These are phyloP conservation scores for Cichladusa arquata DNA, from an alignment of 2,113 vertebrate genomes.

Conservation along the genomic window DNA sequence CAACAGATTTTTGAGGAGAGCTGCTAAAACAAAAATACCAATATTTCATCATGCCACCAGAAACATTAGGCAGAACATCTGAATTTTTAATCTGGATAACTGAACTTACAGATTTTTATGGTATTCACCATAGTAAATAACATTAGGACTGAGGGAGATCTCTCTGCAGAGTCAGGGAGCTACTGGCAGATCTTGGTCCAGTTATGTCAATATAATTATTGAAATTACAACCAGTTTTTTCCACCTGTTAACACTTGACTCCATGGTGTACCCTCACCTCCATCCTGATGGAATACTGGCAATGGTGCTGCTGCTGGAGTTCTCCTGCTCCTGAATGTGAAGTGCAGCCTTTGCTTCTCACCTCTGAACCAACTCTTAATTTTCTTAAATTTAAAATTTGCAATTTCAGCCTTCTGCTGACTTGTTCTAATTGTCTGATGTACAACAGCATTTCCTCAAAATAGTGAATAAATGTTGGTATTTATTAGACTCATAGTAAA, in stretches of 20 bases:
- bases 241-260: background rate
- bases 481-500: background rate
- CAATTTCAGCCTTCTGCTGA: background rate
- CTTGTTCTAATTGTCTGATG: background rate
- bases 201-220: background rate
- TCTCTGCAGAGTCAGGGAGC: background rate
- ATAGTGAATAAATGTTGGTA: background rate
- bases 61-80: background rate
- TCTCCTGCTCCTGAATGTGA: background rate
- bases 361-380: background rate
- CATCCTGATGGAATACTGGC: rapidly evolving
- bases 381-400: background rate
- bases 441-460: background rate
- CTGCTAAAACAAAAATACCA: background rate
- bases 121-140: background rate
- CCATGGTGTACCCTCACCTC: background rate
- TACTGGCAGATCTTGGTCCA: background rate
- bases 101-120: rapidly evolving
- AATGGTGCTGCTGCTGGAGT: background rate
- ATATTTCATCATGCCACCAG: background rate
- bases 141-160: background rate
- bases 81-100: background rate
- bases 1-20: background rate
- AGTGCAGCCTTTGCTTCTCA: background rate
- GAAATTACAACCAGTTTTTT: background rate